Evolutionary conservation across 92 coral and sea anemone species (phyloP), one percentile per base, ranked within the genome.

Genomic region (Virgularia gustaviana): DNA sequence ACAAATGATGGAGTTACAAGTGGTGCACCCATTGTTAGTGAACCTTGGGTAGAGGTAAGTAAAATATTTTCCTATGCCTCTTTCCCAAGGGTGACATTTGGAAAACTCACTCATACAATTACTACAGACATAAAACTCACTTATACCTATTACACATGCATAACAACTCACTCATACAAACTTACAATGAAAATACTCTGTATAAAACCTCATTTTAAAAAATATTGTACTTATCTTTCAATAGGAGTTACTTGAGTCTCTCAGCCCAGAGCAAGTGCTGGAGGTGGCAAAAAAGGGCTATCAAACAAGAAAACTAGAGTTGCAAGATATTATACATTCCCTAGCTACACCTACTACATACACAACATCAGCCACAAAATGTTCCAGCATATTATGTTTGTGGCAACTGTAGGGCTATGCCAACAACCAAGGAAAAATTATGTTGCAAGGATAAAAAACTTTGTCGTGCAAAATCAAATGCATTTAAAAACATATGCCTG

Each of bases 361-460:
- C 28, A 47, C 75, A 68, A 68, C 63, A 18, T 12, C 33, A 29
- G 9, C 23, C 27, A 45, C 59, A 35, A 27, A 51, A 8, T 47
- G 75, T 30, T 1, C 66, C 76, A 49, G 5, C 64, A 16, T 49
- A 33, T 30, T 70, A 63, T 51, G 45, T 49, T 9, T 47, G 76
- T 70, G 76, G 75, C 8, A 42, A 70, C 56, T 70, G 43, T 13
- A 24, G 18, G 16, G 63, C 45, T 16, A 47, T 70, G 65, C 27
- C 35, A 3, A 70, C 2, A 18, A 35, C 34, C 9, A 70, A 70
- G 37, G 66, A 70, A 45, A 45, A 49, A 25, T 4, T 49, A n/a
- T 70, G 76, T 18, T 49, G 76, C 62, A 49, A 58, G 31, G 76
- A 70, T 36, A 47, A 19, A 51, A 55, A 41, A 34, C 18, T 70